These are phyloP conservation scores for Xenus cinereus DNA, from an alignment of 2,113 vertebrate species.

Conservation along the genomic window DNA sequence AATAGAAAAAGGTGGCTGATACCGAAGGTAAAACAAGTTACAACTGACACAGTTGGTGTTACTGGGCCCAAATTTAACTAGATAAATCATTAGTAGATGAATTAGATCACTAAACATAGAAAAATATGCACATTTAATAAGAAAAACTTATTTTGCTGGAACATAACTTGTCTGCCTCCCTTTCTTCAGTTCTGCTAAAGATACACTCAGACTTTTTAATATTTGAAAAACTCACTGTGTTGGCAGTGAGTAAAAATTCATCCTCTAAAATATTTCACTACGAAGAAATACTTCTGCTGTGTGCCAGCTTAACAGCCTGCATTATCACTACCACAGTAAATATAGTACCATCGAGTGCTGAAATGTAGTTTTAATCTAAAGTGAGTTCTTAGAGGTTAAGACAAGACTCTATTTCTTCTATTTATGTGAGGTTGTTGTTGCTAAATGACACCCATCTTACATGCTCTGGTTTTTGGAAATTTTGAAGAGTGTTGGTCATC, in stretches of 20 bases:
- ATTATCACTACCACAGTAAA: neutral
- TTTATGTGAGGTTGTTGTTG: constrained; percentile 81
- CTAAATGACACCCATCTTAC: constrained; percentile 87
- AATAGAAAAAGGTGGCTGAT: neutral
- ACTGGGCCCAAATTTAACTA: neutral
- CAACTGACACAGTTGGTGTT: neutral
- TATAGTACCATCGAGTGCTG: constrained; percentile 77
- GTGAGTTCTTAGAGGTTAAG: constrained; percentile 83
- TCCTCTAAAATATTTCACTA: neutral
- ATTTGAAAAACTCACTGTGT: neutral
- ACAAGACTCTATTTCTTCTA: constrained; percentile 82
- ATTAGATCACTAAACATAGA: neutral
- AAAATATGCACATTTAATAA: neutral
- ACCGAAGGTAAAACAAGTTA: neutral
- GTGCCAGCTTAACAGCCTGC: neutral
- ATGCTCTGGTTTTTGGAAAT: constrained; percentile 80
- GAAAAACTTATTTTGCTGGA: neutral
- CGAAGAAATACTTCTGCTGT: neutral
- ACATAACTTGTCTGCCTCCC: neutral
- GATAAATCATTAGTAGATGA: neutral
- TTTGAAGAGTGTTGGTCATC: constrained; percentile 81
- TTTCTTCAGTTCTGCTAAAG: neutral
- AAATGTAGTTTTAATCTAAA: constrained; percentile 82
- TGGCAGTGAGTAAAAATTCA: neutral
- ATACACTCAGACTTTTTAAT: neutral